Evolutionary conservation across 2,113 vertebrate genomes (phyloP).

Genomic region (Callipepla squamata): DNA sequence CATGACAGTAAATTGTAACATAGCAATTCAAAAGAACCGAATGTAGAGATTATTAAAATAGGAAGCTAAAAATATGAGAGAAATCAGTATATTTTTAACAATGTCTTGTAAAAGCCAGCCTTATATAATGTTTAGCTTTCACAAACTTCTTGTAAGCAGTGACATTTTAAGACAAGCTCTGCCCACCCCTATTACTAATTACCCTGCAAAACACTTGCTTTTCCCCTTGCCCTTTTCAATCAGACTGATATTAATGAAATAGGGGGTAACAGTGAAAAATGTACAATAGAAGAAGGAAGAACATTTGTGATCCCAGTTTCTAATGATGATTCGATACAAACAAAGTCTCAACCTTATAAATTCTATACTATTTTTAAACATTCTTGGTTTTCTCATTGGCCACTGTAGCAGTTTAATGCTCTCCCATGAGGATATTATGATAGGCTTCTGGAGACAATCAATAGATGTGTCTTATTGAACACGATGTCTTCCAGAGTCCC

Average conservation of each 20-base stretch:
- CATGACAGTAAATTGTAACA: constrained; percentile 12
- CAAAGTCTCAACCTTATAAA: not conserved
- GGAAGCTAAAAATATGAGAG: not conserved
- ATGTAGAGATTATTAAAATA: not conserved
- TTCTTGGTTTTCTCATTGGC: not conserved
- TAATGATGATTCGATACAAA: not conserved
- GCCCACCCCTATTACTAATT: constrained; percentile 18
- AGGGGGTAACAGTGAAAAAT: constrained; percentile 14
- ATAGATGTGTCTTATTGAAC: not conserved
- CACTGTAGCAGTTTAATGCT: not conserved
- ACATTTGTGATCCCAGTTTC: not conserved
- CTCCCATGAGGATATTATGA: not conserved
- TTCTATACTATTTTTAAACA: not conserved
- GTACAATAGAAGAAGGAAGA: not conserved
- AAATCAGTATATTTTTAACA: not conserved
- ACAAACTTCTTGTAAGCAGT: constrained; percentile 6
- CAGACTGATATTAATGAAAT: not conserved
- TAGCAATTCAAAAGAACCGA: constrained; percentile 2
- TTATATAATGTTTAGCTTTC: not conserved
- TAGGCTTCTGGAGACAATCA: not conserved
- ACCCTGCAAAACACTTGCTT: not conserved
- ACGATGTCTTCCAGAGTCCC: not conserved
- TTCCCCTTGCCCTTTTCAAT: constrained; percentile 21
- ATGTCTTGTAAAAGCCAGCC: not conserved
- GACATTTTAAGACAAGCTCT: constrained; percentile 36